Conservation (phyloP, 2,888 invertebrate species). For the Caprella mutica region DNA sequence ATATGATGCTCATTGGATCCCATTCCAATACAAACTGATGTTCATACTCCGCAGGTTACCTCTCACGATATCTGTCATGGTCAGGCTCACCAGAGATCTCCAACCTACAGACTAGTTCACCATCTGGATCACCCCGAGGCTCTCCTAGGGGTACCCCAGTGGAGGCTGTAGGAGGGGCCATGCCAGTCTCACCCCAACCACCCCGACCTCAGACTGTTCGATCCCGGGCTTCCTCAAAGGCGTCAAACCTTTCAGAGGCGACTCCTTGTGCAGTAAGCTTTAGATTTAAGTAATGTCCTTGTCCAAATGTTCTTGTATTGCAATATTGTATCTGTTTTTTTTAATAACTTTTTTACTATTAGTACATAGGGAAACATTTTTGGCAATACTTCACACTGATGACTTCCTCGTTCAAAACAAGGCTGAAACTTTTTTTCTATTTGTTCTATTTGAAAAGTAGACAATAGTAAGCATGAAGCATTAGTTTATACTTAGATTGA, state of each 20-base stretch:
- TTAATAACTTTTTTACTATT: no score
- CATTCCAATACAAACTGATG: background rate
- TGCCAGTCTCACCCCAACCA: conserved; percentile 29
- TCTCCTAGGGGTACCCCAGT: conserved; percentile 6
- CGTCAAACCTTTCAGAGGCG: conserved; percentile 22
- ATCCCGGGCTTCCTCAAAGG: conserved; percentile 27
- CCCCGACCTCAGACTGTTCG: conserved; percentile 19
- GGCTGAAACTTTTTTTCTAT: no score
- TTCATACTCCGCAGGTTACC: conserved; percentile 29
- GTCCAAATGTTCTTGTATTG: no score
- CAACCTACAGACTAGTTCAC: conserved; percentile 18
- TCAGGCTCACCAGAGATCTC: conserved; percentile 19
- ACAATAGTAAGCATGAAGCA: background rate
- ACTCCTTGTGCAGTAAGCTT: background rate
- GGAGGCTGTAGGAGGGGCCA: conserved; percentile 6
- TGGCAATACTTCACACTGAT: no score
- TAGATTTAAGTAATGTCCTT: no score
- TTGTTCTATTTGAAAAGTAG: no score
- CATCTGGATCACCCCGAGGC: conserved; percentile 17
- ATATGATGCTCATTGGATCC: background rate
- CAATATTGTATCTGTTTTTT: no score
- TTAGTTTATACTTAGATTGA: no score
- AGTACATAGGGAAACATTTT: background rate
- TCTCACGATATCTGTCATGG: conserved; percentile 33
- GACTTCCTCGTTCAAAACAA: no score